phyloP scores from a whole-genome alignment of 2,113 vertebrate species.

The Colinus virginianus region DNA sequence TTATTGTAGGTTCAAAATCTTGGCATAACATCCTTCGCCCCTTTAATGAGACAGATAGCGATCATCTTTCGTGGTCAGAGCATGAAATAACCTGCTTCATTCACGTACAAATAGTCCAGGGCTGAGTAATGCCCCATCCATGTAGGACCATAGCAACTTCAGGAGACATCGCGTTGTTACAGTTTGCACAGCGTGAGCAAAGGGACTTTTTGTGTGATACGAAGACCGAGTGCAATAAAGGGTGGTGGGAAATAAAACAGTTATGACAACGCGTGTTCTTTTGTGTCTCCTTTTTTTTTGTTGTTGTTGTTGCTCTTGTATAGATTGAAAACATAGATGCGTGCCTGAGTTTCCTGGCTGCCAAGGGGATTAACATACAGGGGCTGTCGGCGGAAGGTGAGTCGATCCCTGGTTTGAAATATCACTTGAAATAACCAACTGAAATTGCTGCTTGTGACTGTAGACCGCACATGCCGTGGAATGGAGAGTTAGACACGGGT shows the following conservation, averaged over 20 bases:
- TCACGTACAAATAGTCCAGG: background rate
- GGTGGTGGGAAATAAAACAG: background rate
- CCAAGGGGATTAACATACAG: conserved; percentile 98
- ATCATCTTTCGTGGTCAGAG: background rate
- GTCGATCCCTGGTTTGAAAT: background rate
- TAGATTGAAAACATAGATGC: conserved; percentile 99
- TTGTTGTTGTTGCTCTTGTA: background rate
- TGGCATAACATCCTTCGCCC: conserved; percentile 41
- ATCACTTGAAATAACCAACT: background rate
- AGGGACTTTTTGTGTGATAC: background rate
- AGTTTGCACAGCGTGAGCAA: background rate
- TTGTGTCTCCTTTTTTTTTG: background rate
- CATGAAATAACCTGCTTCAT: conserved; percentile 25
- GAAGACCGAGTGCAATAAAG: background rate
- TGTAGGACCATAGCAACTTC: background rate
- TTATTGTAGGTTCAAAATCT: background rate
- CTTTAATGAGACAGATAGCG: background rate
- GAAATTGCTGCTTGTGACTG: background rate
- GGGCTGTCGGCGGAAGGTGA: conserved; percentile 98
- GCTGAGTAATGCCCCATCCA: background rate
- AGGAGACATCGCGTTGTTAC: background rate
- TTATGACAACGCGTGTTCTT: conserved; percentile 23
- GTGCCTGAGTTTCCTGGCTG: conserved; percentile 97
- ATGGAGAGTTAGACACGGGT: background rate
- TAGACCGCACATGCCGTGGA: background rate